Evolutionary conservation across 2,888 invertebrate genomes (phyloP).

Genomic region (Eustalomyia histrio): DNA sequence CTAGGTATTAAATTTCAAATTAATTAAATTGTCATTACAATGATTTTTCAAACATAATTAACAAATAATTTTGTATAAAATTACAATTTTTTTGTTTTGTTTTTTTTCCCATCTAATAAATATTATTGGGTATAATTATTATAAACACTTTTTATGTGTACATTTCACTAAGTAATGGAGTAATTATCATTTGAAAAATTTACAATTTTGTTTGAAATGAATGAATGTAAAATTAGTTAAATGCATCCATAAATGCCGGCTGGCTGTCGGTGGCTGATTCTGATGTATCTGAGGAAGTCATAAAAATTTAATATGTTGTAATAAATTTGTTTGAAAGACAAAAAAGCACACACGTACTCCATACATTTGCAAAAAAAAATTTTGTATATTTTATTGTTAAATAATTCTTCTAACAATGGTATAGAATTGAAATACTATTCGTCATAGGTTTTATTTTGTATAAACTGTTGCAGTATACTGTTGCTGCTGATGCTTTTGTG

Average conservation of each 20-base stretch:
- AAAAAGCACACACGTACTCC: constrained; percentile 29
- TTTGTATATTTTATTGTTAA: constrained; percentile 21
- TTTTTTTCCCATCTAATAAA: constrained; percentile 5
- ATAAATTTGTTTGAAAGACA: constrained; percentile 63
- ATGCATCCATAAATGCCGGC: not conserved
- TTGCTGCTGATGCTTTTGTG: not conserved
- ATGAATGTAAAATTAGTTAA: not conserved
- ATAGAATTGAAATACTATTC: constrained; percentile 28
- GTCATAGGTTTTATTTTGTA: not conserved
- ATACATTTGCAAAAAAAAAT: constrained; percentile 11
- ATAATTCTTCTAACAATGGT: constrained; percentile 42
- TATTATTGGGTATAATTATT: constrained; percentile 1
- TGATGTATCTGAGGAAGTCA: constrained; percentile 64
- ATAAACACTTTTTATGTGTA: not conserved
- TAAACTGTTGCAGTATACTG: constrained; percentile 25
- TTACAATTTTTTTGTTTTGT: not conserved
- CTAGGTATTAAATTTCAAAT: not conserved
- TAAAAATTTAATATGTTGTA: constrained; percentile 65
- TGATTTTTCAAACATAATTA: constrained; percentile 13
- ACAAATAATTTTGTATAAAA: constrained; percentile 2
- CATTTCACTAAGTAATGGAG: constrained; percentile 6
- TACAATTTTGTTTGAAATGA: not conserved
- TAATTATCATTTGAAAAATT: constrained; percentile 1
- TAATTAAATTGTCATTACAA: constrained; percentile 18
- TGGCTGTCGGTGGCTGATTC: not conserved